These are phyloP conservation scores for Apodemus sylvaticus DNA, from an alignment of 2,113 vertebrate species.

Conservation along the genomic window DNA sequence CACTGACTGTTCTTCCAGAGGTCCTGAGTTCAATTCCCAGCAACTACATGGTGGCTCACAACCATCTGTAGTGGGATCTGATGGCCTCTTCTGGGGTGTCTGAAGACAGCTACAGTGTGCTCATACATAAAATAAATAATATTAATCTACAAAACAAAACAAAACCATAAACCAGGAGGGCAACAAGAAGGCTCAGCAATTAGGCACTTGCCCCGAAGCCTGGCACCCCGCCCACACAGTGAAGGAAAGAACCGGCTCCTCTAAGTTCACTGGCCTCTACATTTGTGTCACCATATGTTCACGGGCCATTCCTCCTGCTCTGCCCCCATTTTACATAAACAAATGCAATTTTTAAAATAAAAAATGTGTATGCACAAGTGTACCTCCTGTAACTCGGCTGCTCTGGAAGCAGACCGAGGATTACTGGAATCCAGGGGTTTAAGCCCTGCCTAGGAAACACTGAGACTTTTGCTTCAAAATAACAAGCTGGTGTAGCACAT, in stretches of 20 bases:
- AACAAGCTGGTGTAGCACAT: not conserved
- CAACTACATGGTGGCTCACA: too few species aligned
- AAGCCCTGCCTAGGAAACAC: not conserved
- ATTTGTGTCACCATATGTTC: not conserved
- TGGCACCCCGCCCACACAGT: not conserved
- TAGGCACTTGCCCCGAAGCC: not conserved
- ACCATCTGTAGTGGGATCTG: too few species aligned
- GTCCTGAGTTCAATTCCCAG: too few species aligned
- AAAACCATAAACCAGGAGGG: not conserved
- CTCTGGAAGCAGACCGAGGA: not conserved
- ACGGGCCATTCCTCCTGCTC: not conserved
- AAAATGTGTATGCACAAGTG: not conserved
- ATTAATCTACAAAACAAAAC: too few species aligned
- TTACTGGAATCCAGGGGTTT: not conserved
- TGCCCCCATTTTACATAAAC: not conserved
- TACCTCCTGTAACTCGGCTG: not conserved
- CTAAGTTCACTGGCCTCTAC: not conserved
- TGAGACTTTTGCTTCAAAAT: not conserved
- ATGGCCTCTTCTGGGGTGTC: too few species aligned
- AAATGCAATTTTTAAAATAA: not conserved
- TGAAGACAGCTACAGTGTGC: too few species aligned
- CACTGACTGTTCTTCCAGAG: too few species aligned
- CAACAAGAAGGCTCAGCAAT: not conserved
- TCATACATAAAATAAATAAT: too few species aligned
- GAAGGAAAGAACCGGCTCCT: not conserved